Conservation (phyloP, 2,113 vertebrate genomes). For the Mus spicilegus region DNA sequence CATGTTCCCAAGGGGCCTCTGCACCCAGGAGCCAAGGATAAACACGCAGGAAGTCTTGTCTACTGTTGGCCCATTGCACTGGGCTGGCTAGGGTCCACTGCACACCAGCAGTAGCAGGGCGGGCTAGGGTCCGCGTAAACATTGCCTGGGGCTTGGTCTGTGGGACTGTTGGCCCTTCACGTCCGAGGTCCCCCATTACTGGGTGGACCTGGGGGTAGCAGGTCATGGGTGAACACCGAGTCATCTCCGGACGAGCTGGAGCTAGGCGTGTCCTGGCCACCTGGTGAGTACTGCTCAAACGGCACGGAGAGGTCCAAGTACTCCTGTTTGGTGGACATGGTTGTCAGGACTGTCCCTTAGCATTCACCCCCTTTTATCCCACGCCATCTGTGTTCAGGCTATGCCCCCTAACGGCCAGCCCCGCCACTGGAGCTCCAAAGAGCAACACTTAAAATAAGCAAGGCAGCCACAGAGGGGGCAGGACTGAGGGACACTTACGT, state of each 20-base stretch:
- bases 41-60: not conserved
- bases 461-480: not conserved
- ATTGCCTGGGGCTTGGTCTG: constrained; percentile 1
- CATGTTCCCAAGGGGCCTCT: not conserved
- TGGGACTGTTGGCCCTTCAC: constrained; percentile 78
- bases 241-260: constrained; percentile 97
- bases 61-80: not conserved
- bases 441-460: not conserved
- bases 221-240: constrained; percentile 97
- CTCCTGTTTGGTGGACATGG: constrained; percentile 84
- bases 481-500: constrained; percentile 87
- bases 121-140: constrained; percentile 44
- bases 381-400: not conserved
- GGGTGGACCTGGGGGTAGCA: constrained; percentile 90
- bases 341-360: not conserved
- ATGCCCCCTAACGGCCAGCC: not conserved
- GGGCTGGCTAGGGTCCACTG: not conserved
- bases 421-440: not conserved
- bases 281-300: constrained; percentile 97
- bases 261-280: constrained; percentile 96
- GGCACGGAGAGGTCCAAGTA: constrained; percentile 97
- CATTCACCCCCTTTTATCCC: not conserved
- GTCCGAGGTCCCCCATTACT: constrained; percentile 90
- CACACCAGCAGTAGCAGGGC: not conserved
- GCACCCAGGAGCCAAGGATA: not conserved